A percentile compares a stretch with the other conserved stretches of the same genome.
These are phyloP conservation scores for Nesidiocoris tenuis DNA, from an alignment of 2,888 invertebrate genomes.

Conservation along the genomic window DNA sequence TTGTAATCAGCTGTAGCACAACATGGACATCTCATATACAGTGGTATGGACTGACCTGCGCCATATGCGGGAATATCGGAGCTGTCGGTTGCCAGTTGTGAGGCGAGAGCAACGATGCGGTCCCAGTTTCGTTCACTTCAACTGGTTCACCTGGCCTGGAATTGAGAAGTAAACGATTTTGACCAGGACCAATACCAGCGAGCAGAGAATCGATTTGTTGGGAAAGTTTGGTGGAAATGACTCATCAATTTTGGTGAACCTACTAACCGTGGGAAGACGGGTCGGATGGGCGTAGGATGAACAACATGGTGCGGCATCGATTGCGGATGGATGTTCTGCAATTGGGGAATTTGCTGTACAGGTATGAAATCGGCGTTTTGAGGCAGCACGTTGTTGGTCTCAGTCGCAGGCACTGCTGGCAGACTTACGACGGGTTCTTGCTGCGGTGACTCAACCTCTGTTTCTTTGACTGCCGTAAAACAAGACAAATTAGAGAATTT, in stretches of 20 bases:
- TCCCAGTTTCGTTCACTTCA: constrained; percentile 35
- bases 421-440: neutral
- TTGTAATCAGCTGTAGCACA: no score
- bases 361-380: neutral
- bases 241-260: neutral
- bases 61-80: constrained; percentile 58
- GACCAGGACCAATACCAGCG: constrained; percentile 2
- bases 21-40: no score
- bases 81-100: constrained; percentile 50
- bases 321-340: neutral
- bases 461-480: no score
- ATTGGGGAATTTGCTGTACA: neutral
- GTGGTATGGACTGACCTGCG: constrained; percentile 57
- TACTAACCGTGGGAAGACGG: constrained; percentile 8
- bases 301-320: constrained; percentile 5
- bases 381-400: neutral
- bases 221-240: neutral
- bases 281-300: constrained; percentile 6
- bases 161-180: neutral
- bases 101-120: constrained; percentile 28
- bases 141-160: constrained; percentile 43
- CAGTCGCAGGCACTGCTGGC: neutral
- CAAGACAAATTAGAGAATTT: no score
- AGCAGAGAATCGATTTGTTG: constrained; percentile 1
- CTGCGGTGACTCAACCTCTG: no score